Evolutionary conservation across 2,888 invertebrate species (phyloP), one percentile per base, ranked within the genome.

Genomic region (Trichacis sp.): DNA sequence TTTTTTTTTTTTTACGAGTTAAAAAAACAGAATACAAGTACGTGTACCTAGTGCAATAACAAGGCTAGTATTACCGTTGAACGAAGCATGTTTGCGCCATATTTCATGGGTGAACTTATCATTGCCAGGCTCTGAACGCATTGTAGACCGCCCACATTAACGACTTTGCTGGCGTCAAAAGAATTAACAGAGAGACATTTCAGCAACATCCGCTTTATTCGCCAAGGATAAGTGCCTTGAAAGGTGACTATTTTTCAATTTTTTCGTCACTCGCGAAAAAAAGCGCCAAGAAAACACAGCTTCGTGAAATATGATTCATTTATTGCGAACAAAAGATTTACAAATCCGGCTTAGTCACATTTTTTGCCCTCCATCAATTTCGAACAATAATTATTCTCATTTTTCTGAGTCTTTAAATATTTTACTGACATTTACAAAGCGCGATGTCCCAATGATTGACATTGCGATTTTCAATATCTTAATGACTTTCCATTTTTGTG

Each of bases 81-180:
- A 33, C n/a, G 33, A 33, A 33, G 33, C 33, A 19, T 15, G 18
- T 85, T 81, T 0, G 85, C 85, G 1, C 84, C 82, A 29, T 84
- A 75, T 12, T 72, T 69, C 8, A 85, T 64, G n/a, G 85, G 70
- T 29, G 79, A 72, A 24, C 82, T 77, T 6, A 84, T 76, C 73
- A 85, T 78, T 38, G 84, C 84, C 45, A 84, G 62, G 4, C 8
- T 60, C 78, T n/a, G n/a, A n/a, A 77, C 67, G 84, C 84, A 46
- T 74, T 75, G 62, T 80, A 81, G 14, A 85, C 80, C 1, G 85
- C 85, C 83, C 84, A 85, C 72, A 81, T 81, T 45, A 86, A 68
- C 1, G 85, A 79, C n/a, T 33, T n/a, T 33, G 8, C 33, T n/a
- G 2, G 11, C 33, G 33, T 33, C 9, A 9, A 2, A 2, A 9